Evolutionary conservation across 1,140 invertebrate species (phyloP).

Genomic region (Lucilia cuprina): DNA sequence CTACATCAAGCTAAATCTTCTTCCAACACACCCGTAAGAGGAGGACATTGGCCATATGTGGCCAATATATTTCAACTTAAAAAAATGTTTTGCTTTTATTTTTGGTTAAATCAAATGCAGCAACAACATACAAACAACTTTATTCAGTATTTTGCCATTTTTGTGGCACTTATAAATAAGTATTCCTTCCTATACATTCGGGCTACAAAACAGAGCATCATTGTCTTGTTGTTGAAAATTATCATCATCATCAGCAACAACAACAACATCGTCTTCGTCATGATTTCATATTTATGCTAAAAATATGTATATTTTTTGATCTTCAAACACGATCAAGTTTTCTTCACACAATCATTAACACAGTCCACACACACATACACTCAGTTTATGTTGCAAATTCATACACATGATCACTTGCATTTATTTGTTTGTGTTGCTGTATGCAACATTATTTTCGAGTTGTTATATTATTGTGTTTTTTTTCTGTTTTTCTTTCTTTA

Average conservation of each 20-base stretch:
- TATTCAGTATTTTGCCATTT: background rate
- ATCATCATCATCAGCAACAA: background rate
- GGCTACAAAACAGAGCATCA: background rate
- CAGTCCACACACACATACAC: background rate
- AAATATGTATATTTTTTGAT: background rate
- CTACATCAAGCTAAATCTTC: background rate
- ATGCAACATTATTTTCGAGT: background rate
- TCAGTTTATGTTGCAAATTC: background rate
- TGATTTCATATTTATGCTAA: slow-evolving; percentile 5
- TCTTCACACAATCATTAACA: slow-evolving; percentile 17
- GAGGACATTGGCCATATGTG: slow-evolving; percentile 16
- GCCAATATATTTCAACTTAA: background rate
- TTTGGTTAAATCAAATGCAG: background rate
- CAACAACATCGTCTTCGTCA: background rate
- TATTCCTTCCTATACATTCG: background rate
- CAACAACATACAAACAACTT: background rate
- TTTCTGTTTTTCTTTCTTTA: background rate
- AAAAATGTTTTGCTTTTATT: background rate
- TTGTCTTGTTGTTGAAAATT: slow-evolving; percentile 1
- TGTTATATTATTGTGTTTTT: background rate
- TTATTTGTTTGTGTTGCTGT: background rate
- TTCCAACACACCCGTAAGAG: background rate
- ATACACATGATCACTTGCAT: background rate
- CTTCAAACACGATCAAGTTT: slow-evolving; percentile 10
- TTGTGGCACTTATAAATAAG: too few relatives aligned